Evolutionary conservation across 2,888 invertebrate genomes (phyloP).

Genomic region (Osmoderma eremita): DNA sequence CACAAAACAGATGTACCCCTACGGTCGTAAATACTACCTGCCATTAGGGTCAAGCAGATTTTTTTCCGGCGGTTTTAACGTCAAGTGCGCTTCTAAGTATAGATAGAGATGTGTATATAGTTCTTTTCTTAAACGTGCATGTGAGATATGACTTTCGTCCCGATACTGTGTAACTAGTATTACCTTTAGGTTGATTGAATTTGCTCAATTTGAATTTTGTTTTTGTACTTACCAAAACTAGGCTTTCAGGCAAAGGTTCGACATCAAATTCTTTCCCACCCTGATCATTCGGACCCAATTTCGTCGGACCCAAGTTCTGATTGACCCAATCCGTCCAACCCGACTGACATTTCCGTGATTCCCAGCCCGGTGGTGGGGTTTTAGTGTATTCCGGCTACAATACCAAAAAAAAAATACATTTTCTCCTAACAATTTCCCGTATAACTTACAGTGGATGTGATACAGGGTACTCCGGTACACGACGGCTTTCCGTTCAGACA

Average conservation of each 20-base stretch:
- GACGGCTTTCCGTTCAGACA: constrained; percentile 76
- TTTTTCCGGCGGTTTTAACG: too few species aligned
- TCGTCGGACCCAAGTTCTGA: constrained; percentile 61
- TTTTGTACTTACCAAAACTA: constrained; percentile 65
- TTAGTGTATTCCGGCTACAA: constrained; percentile 1
- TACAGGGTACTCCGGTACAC: constrained; percentile 79
- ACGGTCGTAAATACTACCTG: too few species aligned
- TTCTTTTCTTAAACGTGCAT: too few species aligned
- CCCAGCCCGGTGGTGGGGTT: constrained; percentile 49
- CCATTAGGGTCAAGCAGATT: too few species aligned
- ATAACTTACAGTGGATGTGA: constrained; percentile 50
- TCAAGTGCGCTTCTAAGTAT: too few species aligned
- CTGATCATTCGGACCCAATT: constrained; percentile 1
- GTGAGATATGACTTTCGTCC: too few species aligned
- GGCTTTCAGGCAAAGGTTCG: constrained; percentile 68
- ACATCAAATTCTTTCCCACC: constrained; percentile 65
- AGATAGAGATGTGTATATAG: too few species aligned
- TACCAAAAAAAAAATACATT: too few species aligned
- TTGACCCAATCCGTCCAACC: constrained; percentile 89
- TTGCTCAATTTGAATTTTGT: too few species aligned
- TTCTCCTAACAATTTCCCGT: neutral
- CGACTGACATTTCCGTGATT: constrained; percentile 66
- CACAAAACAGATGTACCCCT: too few species aligned
- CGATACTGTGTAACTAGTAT: too few species aligned
- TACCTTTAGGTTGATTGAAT: too few species aligned